These are phyloP conservation scores for Machimus atricapillus DNA, from an alignment of 2,888 invertebrate species.

Conservation along the genomic window DNA sequence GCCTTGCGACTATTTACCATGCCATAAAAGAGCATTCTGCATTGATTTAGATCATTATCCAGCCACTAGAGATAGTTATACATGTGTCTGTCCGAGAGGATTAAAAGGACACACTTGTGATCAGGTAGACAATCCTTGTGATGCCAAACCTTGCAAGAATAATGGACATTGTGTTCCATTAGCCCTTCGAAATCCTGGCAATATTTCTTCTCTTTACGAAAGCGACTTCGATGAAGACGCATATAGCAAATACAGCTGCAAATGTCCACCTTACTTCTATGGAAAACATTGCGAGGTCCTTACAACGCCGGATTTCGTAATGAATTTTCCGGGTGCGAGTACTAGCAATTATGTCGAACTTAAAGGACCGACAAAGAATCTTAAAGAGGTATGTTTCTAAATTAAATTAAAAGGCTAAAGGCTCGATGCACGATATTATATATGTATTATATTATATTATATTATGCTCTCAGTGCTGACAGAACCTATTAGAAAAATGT, in stretches of 20 bases:
- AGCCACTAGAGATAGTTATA: conserved; percentile 62
- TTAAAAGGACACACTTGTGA: conserved; percentile 65
- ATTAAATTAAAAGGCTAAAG: neutral
- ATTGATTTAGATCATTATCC: conserved; percentile 60
- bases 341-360: conserved; percentile 68
- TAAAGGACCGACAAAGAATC: conserved; percentile 62
- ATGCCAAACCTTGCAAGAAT: conserved; percentile 58
- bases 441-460: too few relatives aligned
- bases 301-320: conserved; percentile 64
- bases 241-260: conserved; percentile 60
- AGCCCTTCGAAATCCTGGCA: conserved; percentile 54
- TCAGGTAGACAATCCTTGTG: conserved; percentile 61
- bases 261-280: conserved; percentile 63
- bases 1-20: conserved; percentile 69
- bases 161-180: conserved; percentile 62
- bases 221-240: conserved; percentile 58
- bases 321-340: conserved; percentile 67
- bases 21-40: conserved; percentile 62
- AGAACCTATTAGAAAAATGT: too few relatives aligned
- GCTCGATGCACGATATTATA: too few relatives aligned
- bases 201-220: neutral
- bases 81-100: conserved; percentile 67
- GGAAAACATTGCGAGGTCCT: conserved; percentile 65
- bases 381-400: conserved; percentile 61
- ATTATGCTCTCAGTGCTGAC: too few relatives aligned